These are phyloP conservation scores for Catamblyrhynchus diadema DNA, from an alignment of 2,797 vertebrate species.

Conservation along the genomic window DNA sequence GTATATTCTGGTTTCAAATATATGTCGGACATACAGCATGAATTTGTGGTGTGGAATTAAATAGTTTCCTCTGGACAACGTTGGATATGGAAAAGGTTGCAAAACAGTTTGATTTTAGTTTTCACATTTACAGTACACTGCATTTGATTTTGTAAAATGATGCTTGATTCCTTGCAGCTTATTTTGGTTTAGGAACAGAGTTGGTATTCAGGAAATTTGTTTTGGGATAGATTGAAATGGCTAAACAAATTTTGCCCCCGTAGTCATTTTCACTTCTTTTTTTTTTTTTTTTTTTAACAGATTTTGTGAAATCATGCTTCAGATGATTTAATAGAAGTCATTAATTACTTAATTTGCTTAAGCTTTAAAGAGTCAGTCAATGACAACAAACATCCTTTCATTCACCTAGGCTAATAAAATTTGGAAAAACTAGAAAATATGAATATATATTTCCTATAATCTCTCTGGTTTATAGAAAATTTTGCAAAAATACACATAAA, in stretches of 20 bases:
- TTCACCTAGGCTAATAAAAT: background rate
- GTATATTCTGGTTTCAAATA: background rate
- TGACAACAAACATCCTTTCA: background rate
- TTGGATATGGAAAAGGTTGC: background rate
- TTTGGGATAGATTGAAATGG: background rate
- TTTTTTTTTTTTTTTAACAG: background rate
- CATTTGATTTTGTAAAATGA: background rate
- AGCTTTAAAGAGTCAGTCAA: background rate
- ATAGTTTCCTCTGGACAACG: background rate
- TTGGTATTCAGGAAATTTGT: background rate
- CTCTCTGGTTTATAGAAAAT: background rate
- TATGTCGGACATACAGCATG: background rate
- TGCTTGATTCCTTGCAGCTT: background rate
- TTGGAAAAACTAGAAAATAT: background rate
- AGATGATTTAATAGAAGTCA: background rate
- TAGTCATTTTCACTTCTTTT: background rate
- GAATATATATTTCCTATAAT: background rate
- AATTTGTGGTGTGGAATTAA: background rate
- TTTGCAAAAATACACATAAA: background rate
- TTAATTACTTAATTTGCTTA: background rate
- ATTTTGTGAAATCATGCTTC: background rate
- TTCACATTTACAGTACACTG: background rate
- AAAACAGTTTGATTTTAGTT: background rate
- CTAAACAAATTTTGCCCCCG: background rate
- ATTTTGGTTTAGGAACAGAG: background rate